Conservation (phyloP, 2,888 invertebrate species). For the Dinocampus coccinellae region DNA sequence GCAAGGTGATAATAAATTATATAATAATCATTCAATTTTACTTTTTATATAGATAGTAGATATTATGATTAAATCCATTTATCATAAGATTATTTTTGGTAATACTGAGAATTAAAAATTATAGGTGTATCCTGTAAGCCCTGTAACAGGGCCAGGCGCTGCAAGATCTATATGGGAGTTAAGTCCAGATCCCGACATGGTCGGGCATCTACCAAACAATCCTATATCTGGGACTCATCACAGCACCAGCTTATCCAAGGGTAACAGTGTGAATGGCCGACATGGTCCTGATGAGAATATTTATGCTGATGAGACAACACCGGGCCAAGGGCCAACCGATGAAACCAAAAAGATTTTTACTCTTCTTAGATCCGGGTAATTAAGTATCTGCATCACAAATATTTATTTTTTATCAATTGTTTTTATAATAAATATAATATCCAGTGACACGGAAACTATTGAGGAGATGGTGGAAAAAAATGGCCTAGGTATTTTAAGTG, state of each 20-base stretch:
- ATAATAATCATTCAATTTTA: too few species aligned
- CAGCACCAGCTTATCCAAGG: slow-evolving; percentile 51
- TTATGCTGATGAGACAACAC: slow-evolving; percentile 61
- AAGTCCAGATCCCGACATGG: slow-evolving; percentile 69
- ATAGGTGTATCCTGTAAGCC: slow-evolving; percentile 67
- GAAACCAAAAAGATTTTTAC: slow-evolving; percentile 83
- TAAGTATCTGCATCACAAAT: slow-evolving; percentile 1
- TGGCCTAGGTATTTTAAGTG: slow-evolving; percentile 79
- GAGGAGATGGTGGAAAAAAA: slow-evolving; percentile 87
- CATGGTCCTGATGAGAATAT: slow-evolving; percentile 62
- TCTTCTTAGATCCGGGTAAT: slow-evolving; percentile 86
- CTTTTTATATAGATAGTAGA: too few species aligned
- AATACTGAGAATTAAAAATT: too few species aligned
- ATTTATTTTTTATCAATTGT: neutral
- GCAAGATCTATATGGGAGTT: slow-evolving; percentile 92
- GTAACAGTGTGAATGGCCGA: slow-evolving; percentile 49
- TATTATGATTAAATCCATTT: too few species aligned
- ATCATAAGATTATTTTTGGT: too few species aligned
- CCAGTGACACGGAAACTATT: slow-evolving; percentile 84
- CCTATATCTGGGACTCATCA: slow-evolving; percentile 61
- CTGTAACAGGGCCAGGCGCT: slow-evolving; percentile 83
- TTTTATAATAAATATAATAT: slow-evolving; percentile 47
- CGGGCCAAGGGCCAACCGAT: slow-evolving; percentile 61
- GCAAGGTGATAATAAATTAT: too few species aligned
- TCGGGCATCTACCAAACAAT: slow-evolving; percentile 66